Percentiles rank a stretch among this genome's conserved stretches.
Conservation (phyloP, 1,140 invertebrate genomes). For the Drosophila tani region DNA sequence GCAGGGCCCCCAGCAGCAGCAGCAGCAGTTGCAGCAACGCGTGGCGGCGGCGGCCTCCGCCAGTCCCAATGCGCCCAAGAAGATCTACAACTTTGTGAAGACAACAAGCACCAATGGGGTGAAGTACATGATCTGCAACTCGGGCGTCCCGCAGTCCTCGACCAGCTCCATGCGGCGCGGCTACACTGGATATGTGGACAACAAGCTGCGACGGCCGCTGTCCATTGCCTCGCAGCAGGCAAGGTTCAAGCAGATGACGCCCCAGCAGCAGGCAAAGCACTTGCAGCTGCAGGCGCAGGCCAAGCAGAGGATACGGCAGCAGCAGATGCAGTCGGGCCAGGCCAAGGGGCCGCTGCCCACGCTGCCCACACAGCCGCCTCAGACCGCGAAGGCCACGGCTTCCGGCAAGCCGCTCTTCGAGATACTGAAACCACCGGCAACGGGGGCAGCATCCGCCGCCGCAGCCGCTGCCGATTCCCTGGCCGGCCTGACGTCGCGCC, state of each 20-base stretch:
- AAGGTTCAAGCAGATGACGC: slow-evolving; percentile 39
- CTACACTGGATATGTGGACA: slow-evolving; percentile 60
- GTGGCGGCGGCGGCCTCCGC: slow-evolving; percentile 6
- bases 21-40: not conserved
- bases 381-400: slow-evolving; percentile 17
- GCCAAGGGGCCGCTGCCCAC: slow-evolving; percentile 8
- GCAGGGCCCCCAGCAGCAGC: slow-evolving; percentile 5
- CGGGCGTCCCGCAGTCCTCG: slow-evolving; percentile 29
- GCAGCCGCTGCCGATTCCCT: slow-evolving; percentile 38
- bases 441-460: not conserved
- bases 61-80: slow-evolving; percentile 27
- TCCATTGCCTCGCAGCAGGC: slow-evolving; percentile 38
- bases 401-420: slow-evolving; percentile 62
- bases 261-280: slow-evolving; percentile 49
- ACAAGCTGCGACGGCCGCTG: slow-evolving; percentile 33
- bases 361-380: slow-evolving; percentile 13
- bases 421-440: slow-evolving; percentile 52
- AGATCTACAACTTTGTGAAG: slow-evolving; percentile 64
- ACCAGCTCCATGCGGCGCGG: slow-evolving; percentile 64
- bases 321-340: slow-evolving; percentile 42
- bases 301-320: slow-evolving; percentile 45
- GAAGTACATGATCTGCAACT: slow-evolving; percentile 68
- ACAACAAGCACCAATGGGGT: slow-evolving; percentile 49
- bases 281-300: slow-evolving; percentile 58
- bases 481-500: slow-evolving; percentile 47